Evolutionary conservation across 2,113 vertebrate genomes (phyloP), one percentile per base, ranked within the genome.

Genomic region (Megalops atlanticus): DNA sequence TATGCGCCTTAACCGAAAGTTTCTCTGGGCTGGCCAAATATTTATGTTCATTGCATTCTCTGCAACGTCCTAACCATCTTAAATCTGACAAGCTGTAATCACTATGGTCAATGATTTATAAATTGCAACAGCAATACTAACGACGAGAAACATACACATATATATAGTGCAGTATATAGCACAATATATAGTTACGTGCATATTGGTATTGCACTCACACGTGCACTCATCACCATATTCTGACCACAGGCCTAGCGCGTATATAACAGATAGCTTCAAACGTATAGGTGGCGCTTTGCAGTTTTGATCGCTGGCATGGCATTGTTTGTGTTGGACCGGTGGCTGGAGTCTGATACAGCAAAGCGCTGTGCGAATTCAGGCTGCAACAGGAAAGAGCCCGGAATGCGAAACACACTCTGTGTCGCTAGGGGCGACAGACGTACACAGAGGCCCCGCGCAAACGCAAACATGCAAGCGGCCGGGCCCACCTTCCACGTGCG

Each of bases 291-390:
- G 21, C 15, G 27, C 73, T 52, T 72, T 39, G 52, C 40, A 5
- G 27, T 79, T 79, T 58, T n/a, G 47, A 49, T 80, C 49, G n/a
- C 35, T 68, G 80, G 49, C 72, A 36, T 64, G 80, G 8, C 18
- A 43, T 75, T 45, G 49, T 81, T 81, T 81, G 39, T 68, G 38
- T 45, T 81, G 72, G 73, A 52, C 41, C 38, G 10, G 71, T 72
- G 68, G 36, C 47, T 81, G 72, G 79, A 81, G 0, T 31, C n/a
- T 39, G 18, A 68, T 81, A 16, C 39, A 69, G 5, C 0, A 40
- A 21, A 49, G 45, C 40, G 45, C 0, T 15, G 12, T 27, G 71
- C 35, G 41, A 79, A 45, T 45, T 41, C 39, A 71, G 18, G 21
- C 52, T 31, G 73, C n/a, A 40, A 43, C 73, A 38, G 73, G 54